Evolutionary conservation across 2,888 invertebrate species (phyloP), one percentile per base, ranked within the genome.

Genomic region (Lochmaea crataegi): DNA sequence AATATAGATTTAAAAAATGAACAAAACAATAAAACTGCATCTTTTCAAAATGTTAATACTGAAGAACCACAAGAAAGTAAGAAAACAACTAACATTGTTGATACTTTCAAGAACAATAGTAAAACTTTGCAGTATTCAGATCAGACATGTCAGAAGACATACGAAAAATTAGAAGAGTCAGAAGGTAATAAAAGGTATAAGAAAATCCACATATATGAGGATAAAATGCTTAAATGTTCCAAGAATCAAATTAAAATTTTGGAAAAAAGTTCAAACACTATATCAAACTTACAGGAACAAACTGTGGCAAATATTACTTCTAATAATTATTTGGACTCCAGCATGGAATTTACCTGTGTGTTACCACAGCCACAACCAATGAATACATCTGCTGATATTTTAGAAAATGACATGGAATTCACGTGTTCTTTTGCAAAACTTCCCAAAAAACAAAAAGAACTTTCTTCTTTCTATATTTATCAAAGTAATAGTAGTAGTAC

Each of bases 321-420:
- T 65, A 58, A 32, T 32, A 38, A 38, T 14, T 6, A 38, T 38
- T 22, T 58, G 2, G 58, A 32, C 6, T 38, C 32, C 38, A 58
- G 11, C n/a, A 60, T 38, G 60, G 14, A 58, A n/a, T 26, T 58
- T 11, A 58, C 58, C 2, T 26, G 26, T 58, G 32, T 58, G 11
- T 14, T 16, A 9, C 38, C 32, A 60, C 32, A 26, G n/a, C 10
- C 60, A n/a, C n/a, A 60, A 60, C 5, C 2, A 5, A 18, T 60
- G 12, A 53, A 53, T 22, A 41, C 22, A 66, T 41, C 56, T 57
- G 41, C 32, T 66, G 57, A 18, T 64, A 14, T 42, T 5, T 11
- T 22, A 41, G 42, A 51, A 18, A 18, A 45, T 22, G 53, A 69
- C 11, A 72, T 72, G 72, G 68, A 72, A 16, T 45, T 64, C 14